These are phyloP conservation scores for Wiebesia pumilae DNA, from an alignment of 1,140 invertebrate genomes.

Conservation along the genomic window DNA sequence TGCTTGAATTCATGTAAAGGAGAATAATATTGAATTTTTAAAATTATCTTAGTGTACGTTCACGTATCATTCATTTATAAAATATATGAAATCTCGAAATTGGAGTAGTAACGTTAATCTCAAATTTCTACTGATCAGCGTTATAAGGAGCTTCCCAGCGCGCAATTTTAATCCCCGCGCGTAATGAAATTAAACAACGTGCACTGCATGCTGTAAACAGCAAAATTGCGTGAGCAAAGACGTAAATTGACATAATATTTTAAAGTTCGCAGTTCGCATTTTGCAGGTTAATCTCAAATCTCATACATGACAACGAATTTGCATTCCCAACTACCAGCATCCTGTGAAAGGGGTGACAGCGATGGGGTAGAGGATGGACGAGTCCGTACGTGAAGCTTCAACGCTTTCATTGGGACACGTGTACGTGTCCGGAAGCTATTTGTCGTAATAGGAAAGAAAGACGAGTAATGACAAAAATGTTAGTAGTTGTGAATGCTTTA, in stretches of 20 bases:
- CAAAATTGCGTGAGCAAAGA: neutral
- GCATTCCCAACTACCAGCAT: slow-evolving; percentile 67
- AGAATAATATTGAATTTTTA: too few relatives aligned
- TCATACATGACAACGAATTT: slow-evolving; percentile 57
- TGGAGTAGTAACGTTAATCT: too few relatives aligned
- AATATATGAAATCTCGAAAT: neutral
- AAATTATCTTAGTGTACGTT: neutral
- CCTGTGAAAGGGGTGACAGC: neutral
- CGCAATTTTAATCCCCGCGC: neutral
- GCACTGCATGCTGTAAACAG: neutral
- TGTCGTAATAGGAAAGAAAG: neutral
- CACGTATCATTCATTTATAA: neutral
- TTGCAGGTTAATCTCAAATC: neutral
- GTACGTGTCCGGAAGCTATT: neutral
- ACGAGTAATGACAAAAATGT: neutral
- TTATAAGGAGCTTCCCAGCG: neutral
- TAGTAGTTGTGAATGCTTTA: neutral
- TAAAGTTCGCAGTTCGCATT: slow-evolving; percentile 30
- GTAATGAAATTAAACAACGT: slow-evolving; percentile 43
- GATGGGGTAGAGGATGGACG: neutral
- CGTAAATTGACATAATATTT: neutral
- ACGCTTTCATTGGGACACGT: neutral
- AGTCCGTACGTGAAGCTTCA: neutral
- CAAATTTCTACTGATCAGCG: neutral
- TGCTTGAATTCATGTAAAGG: too few relatives aligned